Conservation (phyloP, 1,140 invertebrate genomes). For the Homarus americanus region DNA sequence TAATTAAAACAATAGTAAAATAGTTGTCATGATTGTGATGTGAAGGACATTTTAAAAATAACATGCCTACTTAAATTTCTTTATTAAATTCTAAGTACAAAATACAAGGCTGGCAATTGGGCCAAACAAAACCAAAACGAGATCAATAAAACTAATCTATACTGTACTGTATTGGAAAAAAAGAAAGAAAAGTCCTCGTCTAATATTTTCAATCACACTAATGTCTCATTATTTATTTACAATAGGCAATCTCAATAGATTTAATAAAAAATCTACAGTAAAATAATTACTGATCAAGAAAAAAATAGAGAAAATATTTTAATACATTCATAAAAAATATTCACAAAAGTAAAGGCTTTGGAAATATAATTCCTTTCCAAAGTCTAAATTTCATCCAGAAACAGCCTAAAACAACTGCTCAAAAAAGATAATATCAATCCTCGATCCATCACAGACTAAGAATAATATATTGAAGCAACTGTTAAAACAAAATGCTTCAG, state of each 20-base stretch:
- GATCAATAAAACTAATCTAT: slow-evolving; percentile 66
- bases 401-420: slow-evolving; percentile 38
- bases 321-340: background rate
- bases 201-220: slow-evolving; percentile 22
- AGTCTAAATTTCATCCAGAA: background rate
- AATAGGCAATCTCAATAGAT: slow-evolving; percentile 2
- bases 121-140: slow-evolving; percentile 59
- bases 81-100: slow-evolving; percentile 72
- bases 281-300: background rate
- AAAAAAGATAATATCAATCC: background rate
- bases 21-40: no score
- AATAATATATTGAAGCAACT: slow-evolving; percentile 20
- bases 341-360: slow-evolving; percentile 1
- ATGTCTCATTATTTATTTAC: slow-evolving; percentile 18
- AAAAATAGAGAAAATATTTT: slow-evolving; percentile 4
- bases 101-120: slow-evolving; percentile 47
- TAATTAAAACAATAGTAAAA: no score
- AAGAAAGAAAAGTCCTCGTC: no score
- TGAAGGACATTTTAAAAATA: background rate
- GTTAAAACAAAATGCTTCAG: slow-evolving; percentile 20
- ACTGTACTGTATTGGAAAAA: background rate
- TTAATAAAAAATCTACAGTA: slow-evolving; percentile 2
- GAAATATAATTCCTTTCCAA: background rate
- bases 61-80: slow-evolving; percentile 40
- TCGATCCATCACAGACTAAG: slow-evolving; percentile 26